phyloP scores from a whole-genome alignment of 2,797 vertebrate species.

The Darevskia mixta region DNA sequence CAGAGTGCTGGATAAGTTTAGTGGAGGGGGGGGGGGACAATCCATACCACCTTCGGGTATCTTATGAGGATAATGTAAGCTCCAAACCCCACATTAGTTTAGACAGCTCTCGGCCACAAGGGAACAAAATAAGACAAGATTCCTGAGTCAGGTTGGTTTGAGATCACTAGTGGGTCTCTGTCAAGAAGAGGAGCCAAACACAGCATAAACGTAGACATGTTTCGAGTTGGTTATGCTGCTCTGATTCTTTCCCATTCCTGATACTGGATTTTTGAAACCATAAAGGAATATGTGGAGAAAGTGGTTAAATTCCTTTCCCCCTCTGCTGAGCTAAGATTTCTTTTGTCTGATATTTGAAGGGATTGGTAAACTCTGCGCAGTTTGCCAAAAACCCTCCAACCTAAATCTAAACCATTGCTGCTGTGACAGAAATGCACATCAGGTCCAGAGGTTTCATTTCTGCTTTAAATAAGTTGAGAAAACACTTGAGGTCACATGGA shows the following conservation, averaged over 20 bases:
- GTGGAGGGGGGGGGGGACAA: too few relatives aligned
- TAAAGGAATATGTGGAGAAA: neutral
- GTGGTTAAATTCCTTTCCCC: neutral
- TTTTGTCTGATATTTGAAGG: neutral
- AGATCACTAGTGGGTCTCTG: neutral
- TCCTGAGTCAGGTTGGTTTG: neutral
- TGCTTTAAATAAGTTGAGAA: constrained; percentile 25
- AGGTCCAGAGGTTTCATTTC: neutral
- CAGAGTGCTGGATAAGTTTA: too few relatives aligned
- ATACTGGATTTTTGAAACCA: constrained; percentile 12
- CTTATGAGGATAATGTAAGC: too few relatives aligned
- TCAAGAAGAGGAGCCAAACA: neutral
- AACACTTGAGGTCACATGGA: constrained; percentile 5
- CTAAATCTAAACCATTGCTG: constrained; percentile 18
- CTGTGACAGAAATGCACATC: neutral
- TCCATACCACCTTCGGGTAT: too few relatives aligned
- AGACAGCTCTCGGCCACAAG: neutral
- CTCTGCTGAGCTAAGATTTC: neutral
- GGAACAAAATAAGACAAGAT: neutral
- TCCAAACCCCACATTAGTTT: neutral
- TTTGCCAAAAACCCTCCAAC: neutral
- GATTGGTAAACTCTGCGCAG: constrained; percentile 19
- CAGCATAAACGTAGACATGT: neutral
- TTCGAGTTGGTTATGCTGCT: neutral
- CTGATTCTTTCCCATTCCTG: neutral